Base-by-base conservation (phyloP, 2,888 invertebrate species). In the Liodrosophila aerea region DNA sequence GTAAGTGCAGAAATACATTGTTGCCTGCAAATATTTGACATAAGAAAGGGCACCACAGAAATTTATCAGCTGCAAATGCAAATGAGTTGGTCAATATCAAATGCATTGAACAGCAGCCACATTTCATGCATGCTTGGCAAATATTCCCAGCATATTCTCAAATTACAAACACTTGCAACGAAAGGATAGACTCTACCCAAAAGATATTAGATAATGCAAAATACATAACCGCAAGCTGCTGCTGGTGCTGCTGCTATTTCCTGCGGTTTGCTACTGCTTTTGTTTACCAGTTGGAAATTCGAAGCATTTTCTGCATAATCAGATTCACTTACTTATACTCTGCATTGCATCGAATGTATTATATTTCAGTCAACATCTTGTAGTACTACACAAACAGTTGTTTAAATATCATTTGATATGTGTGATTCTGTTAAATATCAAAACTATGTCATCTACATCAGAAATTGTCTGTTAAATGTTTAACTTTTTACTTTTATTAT, bases 41-140 rank as follows among this genome's bases (percentile, higher is more conserved):
- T 49, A 36, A 51, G 44, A 66, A 37, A 29, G 50, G 52, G 56
- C 62, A 53, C 75, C 75, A 33, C 75, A 78, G 58, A 43, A 52
- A 49, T 46, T 41, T 34, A 49, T 53, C 37, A 62, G 46, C 46
- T 49, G 52, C 40, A 47, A 11, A 9, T 11, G 85, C 78, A 81
- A 84, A 84, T 84, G 70, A 77, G 59, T 81, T 62, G 63, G 74
- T 59, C 63, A 59, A 46, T 49, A 61, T 30, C 46, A 49, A 60
- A 52, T 41, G 59, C 53, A 70, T 27, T 49, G 45, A 63, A 40
- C 9, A 41, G 57, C 37, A 72, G 47, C 76, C 64, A 73, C 80
- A 76, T 83, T 83, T 76, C 73, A 83, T 73, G 84, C 76, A 72
- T 81, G 60, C 56, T 34, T 66, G 44, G 43, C 43, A 34, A n/a